These are phyloP conservation scores for Remorina albescens DNA, from an alignment of 2,797 vertebrate species.

Conservation along the genomic window DNA sequence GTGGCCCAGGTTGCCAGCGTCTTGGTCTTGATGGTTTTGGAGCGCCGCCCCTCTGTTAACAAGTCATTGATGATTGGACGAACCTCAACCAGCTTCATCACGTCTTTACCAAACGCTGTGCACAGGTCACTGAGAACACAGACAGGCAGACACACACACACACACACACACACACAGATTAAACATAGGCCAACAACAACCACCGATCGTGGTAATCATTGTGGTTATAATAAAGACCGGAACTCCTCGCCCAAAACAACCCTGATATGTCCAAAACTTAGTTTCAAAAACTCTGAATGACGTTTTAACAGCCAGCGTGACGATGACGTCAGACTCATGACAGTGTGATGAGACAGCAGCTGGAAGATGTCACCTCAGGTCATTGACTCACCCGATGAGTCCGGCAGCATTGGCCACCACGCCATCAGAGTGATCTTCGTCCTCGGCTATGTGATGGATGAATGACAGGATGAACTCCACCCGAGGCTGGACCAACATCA, in stretches of 20 bases:
- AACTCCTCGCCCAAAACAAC: too few species aligned
- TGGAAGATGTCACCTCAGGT: too few species aligned
- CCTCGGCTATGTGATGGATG: conserved; percentile 97
- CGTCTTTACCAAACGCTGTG: conserved; percentile 96
- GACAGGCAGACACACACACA: not conserved
- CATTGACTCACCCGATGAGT: conserved; percentile 89
- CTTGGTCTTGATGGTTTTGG: conserved; percentile 97
- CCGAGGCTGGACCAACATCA: conserved; percentile 97
- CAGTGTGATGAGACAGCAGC: too few species aligned
- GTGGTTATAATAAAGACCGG: too few species aligned
- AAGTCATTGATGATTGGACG: conserved; percentile 96
- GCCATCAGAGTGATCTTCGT: conserved; percentile 95
- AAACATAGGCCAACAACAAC: not conserved
- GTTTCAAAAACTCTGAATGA: too few species aligned
- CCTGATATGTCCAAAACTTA: too few species aligned
- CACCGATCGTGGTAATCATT: too few species aligned
- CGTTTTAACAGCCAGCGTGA: too few species aligned
- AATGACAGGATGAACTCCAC: conserved; percentile 98
- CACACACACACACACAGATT: too few species aligned
- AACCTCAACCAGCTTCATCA: conserved; percentile 96
- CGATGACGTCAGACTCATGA: too few species aligned
- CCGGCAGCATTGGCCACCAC: conserved; percentile 96
- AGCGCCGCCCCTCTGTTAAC: conserved; percentile 95
- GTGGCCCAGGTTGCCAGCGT: conserved; percentile 98
- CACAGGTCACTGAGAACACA: conserved; percentile 90